Conservation (phyloP, 2,797 vertebrate genomes). For the Phylloscopus collybita region DNA sequence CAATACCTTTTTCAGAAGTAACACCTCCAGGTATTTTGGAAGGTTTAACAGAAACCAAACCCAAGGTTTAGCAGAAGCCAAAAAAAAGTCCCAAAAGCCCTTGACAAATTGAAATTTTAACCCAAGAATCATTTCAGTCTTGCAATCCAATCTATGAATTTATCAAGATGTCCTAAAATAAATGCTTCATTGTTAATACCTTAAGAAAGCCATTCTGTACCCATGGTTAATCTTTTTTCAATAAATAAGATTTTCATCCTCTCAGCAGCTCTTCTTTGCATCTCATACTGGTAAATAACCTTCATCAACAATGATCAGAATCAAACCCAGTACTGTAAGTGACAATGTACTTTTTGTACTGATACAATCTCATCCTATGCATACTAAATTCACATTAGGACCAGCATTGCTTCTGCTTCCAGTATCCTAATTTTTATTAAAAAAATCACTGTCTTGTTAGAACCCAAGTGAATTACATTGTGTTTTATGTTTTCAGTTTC, state of each 20-base stretch:
- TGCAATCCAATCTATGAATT: not conserved
- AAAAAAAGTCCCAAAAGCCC: not conserved
- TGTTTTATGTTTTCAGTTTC: not conserved
- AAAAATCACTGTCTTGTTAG: not conserved
- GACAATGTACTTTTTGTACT: not conserved
- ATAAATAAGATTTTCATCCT: not conserved
- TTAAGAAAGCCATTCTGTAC: not conserved
- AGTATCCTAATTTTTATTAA: not conserved
- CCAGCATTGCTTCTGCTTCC: not conserved
- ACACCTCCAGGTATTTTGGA: not conserved
- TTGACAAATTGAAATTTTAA: not conserved
- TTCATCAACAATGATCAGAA: not conserved
- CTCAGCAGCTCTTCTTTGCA: not conserved
- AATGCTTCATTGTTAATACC: not conserved
- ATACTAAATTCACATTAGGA: not conserved
- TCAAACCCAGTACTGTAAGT: not conserved
- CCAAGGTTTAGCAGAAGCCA: not conserved
- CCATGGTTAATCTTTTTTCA: not conserved
- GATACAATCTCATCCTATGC: not conserved
- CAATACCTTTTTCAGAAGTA: not conserved
- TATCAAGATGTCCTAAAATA: not conserved
- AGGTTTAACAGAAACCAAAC: not conserved
- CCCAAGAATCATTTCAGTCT: not conserved
- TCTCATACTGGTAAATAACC: not conserved
- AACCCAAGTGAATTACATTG: not conserved